Base-by-base conservation (phyloP, 2,113 vertebrate species). In the Rafetus swinhoei region DNA sequence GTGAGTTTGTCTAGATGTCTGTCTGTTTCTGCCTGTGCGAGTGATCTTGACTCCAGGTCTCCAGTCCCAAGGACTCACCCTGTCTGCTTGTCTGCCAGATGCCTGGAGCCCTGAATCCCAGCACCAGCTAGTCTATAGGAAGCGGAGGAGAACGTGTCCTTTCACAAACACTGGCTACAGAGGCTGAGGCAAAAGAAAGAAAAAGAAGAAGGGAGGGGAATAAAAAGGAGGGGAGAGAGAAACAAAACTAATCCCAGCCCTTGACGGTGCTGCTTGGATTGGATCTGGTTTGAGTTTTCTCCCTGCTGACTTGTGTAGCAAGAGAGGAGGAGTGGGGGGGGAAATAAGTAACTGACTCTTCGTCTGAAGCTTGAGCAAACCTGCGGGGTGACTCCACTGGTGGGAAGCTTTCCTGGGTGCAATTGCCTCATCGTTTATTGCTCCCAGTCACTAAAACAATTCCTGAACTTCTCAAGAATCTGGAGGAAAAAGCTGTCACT, bases 231-330 rank as follows among this genome's bases (percentile, higher is more conserved):
- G 69, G 96, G 95, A 85, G 95, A 95, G 95, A 85, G 95, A 91
- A 87, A 87, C 93, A 96, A 93, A 94, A 90, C 94, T 90, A 90
- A 97, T 90, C 95, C 89, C 96, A 95, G 96, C 91, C 96, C 82
- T 93, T 96, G 95, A 91, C 85, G 92, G 96, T 97, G 96, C 92
- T 94, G 92, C 95, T 94, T 93, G 94, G 96, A 90, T 96, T 93
- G 95, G 94, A 89, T 95, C 96, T 93, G 96, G 93, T 96, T 96
- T 93, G 94, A 89, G 94, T 96, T 96, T 93, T 93, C 96, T 95
- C 93, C 96, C 93, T 84, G 91, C 88, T 82, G 97, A 94, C 96
- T 95, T 95, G 84, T 90, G 92, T 89, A 65, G 90, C 90, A 1
- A 50, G 91, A 89, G 93, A 96, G 95, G 95, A 94, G 87, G 81